Conservation (phyloP, 2,888 invertebrate genomes). For the Limnephilus rhombicus region DNA sequence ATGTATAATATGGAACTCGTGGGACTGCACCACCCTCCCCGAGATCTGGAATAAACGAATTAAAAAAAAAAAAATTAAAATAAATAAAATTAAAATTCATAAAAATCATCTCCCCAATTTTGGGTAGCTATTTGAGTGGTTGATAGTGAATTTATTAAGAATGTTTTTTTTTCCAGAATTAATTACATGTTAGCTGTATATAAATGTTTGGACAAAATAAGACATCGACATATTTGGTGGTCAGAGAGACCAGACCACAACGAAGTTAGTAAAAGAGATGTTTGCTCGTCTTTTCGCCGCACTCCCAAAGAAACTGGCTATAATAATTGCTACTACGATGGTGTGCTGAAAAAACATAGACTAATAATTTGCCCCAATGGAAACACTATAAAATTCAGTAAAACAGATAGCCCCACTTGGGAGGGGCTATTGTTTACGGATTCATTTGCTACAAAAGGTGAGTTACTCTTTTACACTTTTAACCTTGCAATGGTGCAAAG, state of each 20-base stretch:
- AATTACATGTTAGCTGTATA: slow-evolving; percentile 61
- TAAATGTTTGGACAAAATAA: slow-evolving; percentile 55
- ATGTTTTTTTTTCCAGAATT: slow-evolving; percentile 70
- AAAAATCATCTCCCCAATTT: too few relatives aligned
- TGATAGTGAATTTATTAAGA: background rate
- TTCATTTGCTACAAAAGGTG: slow-evolving; percentile 73
- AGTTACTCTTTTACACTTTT: slow-evolving; percentile 36
- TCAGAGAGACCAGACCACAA: slow-evolving; percentile 30
- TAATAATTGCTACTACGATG: slow-evolving; percentile 61
- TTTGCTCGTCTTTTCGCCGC: background rate
- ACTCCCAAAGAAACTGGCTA: background rate
- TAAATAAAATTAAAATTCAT: too few relatives aligned
- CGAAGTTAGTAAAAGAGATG: background rate
- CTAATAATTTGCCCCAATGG: slow-evolving; percentile 74
- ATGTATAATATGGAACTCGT: too few relatives aligned
- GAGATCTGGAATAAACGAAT: too few relatives aligned
- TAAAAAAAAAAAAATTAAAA: too few relatives aligned
- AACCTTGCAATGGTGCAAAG: background rate
- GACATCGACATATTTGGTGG: slow-evolving; percentile 65
- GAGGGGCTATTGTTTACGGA: slow-evolving; percentile 74
- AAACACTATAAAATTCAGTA: slow-evolving; percentile 71
- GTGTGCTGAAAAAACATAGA: slow-evolving; percentile 71
- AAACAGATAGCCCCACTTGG: slow-evolving; percentile 73
- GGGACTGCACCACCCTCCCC: too few relatives aligned
- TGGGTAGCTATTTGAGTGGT: too few relatives aligned